Percentiles rank a stretch among this genome's conserved stretches.
phyloP scores from a whole-genome alignment of 92 coral and sea anemone species.

The Siderastrea radians region DNA sequence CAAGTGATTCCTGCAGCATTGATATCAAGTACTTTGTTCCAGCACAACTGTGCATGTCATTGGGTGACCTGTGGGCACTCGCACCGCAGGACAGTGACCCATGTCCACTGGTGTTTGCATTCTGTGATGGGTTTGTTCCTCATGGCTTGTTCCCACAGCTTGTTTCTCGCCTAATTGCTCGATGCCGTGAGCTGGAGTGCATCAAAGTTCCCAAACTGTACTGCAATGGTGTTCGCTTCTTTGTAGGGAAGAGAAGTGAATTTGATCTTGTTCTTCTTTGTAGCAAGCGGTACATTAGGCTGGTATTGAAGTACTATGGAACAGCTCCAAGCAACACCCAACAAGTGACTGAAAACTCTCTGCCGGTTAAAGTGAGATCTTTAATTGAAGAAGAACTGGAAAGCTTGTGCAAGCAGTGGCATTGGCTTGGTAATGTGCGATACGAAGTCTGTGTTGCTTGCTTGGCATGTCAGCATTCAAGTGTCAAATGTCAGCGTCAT shows the following conservation, averaged over 20 bases:
- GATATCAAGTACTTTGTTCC: slow-evolving; percentile 53
- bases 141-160: slow-evolving; percentile 70
- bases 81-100: slow-evolving; percentile 49
- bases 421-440: slow-evolving; percentile 57
- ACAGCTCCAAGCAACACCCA: not conserved
- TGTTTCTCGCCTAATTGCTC: slow-evolving; percentile 44
- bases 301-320: slow-evolving; percentile 7
- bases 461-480: slow-evolving; percentile 11
- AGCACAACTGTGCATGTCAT: slow-evolving; percentile 53
- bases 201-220: slow-evolving; percentile 37
- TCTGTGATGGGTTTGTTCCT: slow-evolving; percentile 62
- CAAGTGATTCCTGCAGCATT: not conserved
- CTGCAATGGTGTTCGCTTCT: slow-evolving; percentile 54
- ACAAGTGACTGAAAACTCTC: not conserved
- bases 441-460: slow-evolving; percentile 52
- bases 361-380: slow-evolving; percentile 23
- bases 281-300: slow-evolving; percentile 33
- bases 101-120: slow-evolving; percentile 38
- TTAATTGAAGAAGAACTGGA: slow-evolving; percentile 33
- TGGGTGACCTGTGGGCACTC: slow-evolving; percentile 15
- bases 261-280: slow-evolving; percentile 58
- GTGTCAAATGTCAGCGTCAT: not conserved
- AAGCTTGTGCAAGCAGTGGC: slow-evolving; percentile 43
- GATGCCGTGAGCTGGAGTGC: slow-evolving; percentile 39
- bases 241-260: slow-evolving; percentile 55